Evolutionary conservation across 1,140 invertebrate species (phyloP), one percentile per base, ranked within the genome.

Genomic region (Sminthurinus signatus): DNA sequence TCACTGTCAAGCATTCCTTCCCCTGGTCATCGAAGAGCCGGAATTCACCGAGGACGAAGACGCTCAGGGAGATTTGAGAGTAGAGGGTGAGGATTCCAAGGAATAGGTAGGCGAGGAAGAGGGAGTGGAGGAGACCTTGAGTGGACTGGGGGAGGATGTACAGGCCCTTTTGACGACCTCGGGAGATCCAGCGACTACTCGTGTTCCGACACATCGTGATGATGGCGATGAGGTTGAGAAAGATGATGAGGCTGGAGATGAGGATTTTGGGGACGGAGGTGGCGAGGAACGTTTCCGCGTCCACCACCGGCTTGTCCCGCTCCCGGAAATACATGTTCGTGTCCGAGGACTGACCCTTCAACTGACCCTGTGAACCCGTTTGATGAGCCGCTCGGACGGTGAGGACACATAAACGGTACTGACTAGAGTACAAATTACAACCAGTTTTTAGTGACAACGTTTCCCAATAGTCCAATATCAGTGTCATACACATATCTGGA

Each of bases 381-480:
- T 68, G 62, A 21, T 68, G 56, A 14, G 61, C 62, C 27, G 50
- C 27, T 8, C 27, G 23, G 14, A 52, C 50, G 23, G 66, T 71
- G 31, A 65, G 63, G n/a, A 68, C 70, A 63, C 70, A 71, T 12
- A 71, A 58, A 19, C 64, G 70, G 52, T 68, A 71, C 19, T 67
- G 62, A n/a, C 60, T 55, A 25, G 70, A 62, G 58, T 68, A 71
- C 12, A 71, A 51, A 43, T 71, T 71, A 39, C 70, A 71, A 52
- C 70, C 70, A 19, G 70, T 64, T 23, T 60, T 63, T 25, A 71
- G 42, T 51, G 63, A 66, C 15, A 68, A 17, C 17, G 70, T 68
- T 65, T 71, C 70, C 70, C 70, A 71, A 57, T 66, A 68, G 57
- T 71, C 64, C 27, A 71, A 54, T 5, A 65, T 65, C 32, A 71